Conservation (phyloP, 37 sponge, comb jelly and placozoan genomes). For the Axinella damicornis region DNA sequence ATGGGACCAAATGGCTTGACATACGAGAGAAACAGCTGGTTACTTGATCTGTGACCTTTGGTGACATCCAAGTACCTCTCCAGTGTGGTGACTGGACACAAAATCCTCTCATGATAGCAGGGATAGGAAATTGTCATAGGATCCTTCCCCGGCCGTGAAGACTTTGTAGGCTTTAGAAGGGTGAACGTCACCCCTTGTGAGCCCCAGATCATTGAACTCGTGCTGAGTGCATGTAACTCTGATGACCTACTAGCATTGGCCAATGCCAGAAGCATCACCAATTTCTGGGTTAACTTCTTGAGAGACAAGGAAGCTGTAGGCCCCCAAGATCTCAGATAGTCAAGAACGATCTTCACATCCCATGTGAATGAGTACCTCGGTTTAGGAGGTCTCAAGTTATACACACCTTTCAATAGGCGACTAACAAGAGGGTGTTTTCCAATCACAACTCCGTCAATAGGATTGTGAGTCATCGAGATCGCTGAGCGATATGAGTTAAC, state of each 20-base stretch:
- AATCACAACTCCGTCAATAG: not conserved
- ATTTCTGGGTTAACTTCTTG: not conserved
- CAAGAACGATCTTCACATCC: not conserved
- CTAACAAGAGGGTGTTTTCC: constrained; percentile 4
- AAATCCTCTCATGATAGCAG: not conserved
- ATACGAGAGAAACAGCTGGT: not conserved
- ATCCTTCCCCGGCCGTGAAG: not conserved
- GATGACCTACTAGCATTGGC: not conserved
- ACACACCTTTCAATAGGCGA: constrained; percentile 1
- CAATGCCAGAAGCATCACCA: constrained; percentile 8
- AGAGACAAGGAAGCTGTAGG: not conserved
- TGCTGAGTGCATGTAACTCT: not conserved
- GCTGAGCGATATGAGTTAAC: constrained; percentile 13
- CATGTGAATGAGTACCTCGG: constrained; percentile 7
- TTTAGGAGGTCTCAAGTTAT: constrained; percentile 8
- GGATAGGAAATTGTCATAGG: not conserved
- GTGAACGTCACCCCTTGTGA: not conserved
- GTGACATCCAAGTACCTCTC: not conserved
- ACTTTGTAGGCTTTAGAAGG: not conserved
- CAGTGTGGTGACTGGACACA: not conserved
- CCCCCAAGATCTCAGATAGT: not conserved
- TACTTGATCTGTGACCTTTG: not conserved
- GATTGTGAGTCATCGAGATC: not conserved
- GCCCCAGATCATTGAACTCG: too few relatives aligned
- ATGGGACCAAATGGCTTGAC: not conserved